Conservation (phyloP, 2,113 vertebrate genomes). For the Caranx ignobilis region DNA sequence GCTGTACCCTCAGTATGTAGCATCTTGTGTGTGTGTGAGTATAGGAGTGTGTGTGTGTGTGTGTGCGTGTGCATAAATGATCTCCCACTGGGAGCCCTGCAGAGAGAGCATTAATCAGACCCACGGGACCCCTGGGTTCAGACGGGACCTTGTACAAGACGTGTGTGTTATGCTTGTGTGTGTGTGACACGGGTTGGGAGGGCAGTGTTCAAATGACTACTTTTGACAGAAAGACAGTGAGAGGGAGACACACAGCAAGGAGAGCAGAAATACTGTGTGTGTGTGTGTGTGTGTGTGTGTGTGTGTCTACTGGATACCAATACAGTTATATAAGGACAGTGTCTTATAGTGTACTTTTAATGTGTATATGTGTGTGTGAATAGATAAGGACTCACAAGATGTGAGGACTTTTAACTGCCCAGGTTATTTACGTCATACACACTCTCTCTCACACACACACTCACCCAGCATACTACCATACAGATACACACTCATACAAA, state of each 20-base stretch:
- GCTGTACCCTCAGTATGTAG: constrained; percentile 50
- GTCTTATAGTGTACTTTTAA: background rate
- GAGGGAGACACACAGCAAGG: background rate
- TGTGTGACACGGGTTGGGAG: background rate
- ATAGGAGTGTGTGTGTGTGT: constrained; percentile 48
- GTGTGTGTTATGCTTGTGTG: constrained; percentile 1
- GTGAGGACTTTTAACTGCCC: background rate
- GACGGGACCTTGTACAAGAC: constrained; percentile 37
- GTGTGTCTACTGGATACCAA: background rate
- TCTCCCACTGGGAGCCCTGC: constrained; percentile 64
- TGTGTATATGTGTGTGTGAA: constrained; percentile 3
- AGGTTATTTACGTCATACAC: constrained; percentile 26
- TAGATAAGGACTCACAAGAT: background rate
- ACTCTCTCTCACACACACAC: background rate
- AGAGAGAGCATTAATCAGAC: constrained; percentile 77
- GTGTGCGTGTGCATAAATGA: constrained; percentile 34
- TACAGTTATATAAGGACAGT: background rate
- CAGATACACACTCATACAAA: constrained; percentile 28
- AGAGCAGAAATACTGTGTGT: too few species aligned
- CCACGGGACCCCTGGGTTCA: constrained; percentile 47
- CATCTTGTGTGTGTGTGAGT: constrained; percentile 14
- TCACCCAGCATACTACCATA: constrained; percentile 12
- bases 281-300: constrained; percentile 5
- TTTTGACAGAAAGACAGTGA: constrained; percentile 24
- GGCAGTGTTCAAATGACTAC: constrained; percentile 33